Base-by-base conservation (phyloP, 2,113 vertebrate genomes). In the Catharus bicknelli region DNA sequence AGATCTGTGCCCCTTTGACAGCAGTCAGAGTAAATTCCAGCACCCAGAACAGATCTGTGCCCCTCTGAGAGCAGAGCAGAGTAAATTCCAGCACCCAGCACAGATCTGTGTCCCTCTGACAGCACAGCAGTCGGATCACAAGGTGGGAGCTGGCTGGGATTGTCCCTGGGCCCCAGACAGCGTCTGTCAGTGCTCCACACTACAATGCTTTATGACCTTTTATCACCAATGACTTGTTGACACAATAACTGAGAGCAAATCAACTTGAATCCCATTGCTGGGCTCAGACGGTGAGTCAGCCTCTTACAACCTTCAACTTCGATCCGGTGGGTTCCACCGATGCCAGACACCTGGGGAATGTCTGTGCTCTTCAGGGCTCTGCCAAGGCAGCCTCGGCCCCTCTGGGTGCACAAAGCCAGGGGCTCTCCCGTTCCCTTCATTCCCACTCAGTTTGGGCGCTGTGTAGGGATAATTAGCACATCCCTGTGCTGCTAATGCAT, bases 221-320 rank as follows among this genome's bases (percentile, higher is more conserved):
- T 95, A 96, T 96, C 95, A 48, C 90, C 92, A 36, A 73, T 4
- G 55, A 63, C 88, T 95, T 96, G 95, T 96, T 96, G 95, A 96
- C 95, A 96, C 34, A 83, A 88, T 55, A 95, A 90, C 95, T 0
- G 1, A 91, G 75, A 94, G 85, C 90, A 95, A 95, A 95, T 85
- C 93, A 73, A 94, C 93, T 91, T 86, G 95, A 83, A 91, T 83
- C 95, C 89, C 95, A 88, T 32, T 22, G 95, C 93, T 86, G 1
- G 6, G 93, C 90, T 42, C 90, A 91, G 92, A 88, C 72, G 6
- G 73, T 95, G 93, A 95, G 26, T 96, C 95, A 96, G 75, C 85
- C 82, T 74, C 87, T 34, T 9, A 12, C 72, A 91, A 2, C 90
- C 90, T 94, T 88, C 92, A 85, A 34, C 85, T 90, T 83, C 90